Evolutionary conservation across 2,888 invertebrate genomes (phyloP).

Genomic region (Parnassius smintheus): DNA sequence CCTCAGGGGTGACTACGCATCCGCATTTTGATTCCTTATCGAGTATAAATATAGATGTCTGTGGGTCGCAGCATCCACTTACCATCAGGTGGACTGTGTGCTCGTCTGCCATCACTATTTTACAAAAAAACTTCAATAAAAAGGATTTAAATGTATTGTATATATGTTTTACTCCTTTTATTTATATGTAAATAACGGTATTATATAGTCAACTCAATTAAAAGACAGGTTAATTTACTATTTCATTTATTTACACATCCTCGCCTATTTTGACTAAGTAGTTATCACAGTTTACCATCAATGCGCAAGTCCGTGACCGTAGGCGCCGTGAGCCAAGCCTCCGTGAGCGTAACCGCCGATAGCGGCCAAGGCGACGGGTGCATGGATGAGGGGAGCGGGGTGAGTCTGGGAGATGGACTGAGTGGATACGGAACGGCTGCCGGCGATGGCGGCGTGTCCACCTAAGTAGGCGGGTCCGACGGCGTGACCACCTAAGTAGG

Average conservation of each 20-base stretch:
- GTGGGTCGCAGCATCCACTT: no score
- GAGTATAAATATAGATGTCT: no score
- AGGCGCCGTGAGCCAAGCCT: constrained; percentile 25
- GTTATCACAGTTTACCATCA: constrained; percentile 76
- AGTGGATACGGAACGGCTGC: constrained; percentile 56
- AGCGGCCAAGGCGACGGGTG: constrained; percentile 47
- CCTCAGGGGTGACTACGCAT: no score
- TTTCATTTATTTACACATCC: constrained; percentile 78
- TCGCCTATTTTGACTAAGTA: constrained; percentile 65
- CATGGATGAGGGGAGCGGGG: constrained; percentile 58
- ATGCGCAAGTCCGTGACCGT: constrained; percentile 44
- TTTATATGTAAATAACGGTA: background rate
- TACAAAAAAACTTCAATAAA: no score
- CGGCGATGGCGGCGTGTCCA: constrained; percentile 41
- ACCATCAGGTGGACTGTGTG: no score
- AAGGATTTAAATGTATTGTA: no score
- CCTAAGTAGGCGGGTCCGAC: constrained; percentile 32
- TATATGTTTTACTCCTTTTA: no score
- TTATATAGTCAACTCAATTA: constrained; percentile 12
- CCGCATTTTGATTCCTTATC: no score
- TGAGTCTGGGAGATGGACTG: constrained; percentile 68
- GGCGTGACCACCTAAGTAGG: constrained; percentile 15
- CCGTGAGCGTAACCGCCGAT: constrained; percentile 38
- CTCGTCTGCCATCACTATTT: no score
- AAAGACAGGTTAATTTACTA: constrained; percentile 37